phyloP scores from a whole-genome alignment of 2,113 vertebrate genomes.

The Prochilodus magdalenae region DNA sequence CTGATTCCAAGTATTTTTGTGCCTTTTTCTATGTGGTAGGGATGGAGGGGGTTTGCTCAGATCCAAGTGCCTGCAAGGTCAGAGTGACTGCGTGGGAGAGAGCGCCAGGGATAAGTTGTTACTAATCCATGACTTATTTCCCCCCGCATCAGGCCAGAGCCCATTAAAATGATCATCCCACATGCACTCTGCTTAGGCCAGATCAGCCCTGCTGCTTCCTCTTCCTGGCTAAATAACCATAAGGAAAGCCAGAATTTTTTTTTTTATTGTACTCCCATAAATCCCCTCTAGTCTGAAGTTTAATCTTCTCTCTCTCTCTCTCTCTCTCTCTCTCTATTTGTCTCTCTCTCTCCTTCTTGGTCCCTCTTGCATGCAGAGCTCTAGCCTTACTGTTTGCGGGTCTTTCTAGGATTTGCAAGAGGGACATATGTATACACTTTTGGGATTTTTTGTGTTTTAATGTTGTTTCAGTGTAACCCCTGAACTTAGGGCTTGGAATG shows the following conservation, averaged over 20 bases:
- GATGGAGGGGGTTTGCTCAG: background rate
- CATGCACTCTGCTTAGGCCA: slow-evolving; percentile 35
- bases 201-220: slow-evolving; percentile 30
- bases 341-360: slow-evolving; percentile 4
- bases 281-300: slow-evolving; percentile 38
- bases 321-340: no score
- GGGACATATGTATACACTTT: slow-evolving; percentile 21
- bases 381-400: background rate
- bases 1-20: background rate
- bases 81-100: slow-evolving; percentile 47
- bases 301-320: slow-evolving; percentile 33
- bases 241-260: slow-evolving; percentile 26
- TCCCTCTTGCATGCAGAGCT: background rate
- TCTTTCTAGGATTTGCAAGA: slow-evolving; percentile 36
- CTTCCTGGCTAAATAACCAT: slow-evolving; percentile 15
- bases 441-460: slow-evolving; percentile 22
- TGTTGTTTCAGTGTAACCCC: slow-evolving; percentile 24
- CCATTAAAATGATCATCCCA: slow-evolving; percentile 48
- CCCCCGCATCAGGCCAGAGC: slow-evolving; percentile 54
- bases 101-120: slow-evolving; percentile 38
- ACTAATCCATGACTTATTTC: slow-evolving; percentile 57
- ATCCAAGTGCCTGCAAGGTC: slow-evolving; percentile 39
- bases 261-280: slow-evolving; percentile 28
- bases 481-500: slow-evolving; percentile 32
- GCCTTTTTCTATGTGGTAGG: background rate